Conservation (phyloP, 2,797 vertebrate genomes). For the Odontamblyopus lacepedii region DNA sequence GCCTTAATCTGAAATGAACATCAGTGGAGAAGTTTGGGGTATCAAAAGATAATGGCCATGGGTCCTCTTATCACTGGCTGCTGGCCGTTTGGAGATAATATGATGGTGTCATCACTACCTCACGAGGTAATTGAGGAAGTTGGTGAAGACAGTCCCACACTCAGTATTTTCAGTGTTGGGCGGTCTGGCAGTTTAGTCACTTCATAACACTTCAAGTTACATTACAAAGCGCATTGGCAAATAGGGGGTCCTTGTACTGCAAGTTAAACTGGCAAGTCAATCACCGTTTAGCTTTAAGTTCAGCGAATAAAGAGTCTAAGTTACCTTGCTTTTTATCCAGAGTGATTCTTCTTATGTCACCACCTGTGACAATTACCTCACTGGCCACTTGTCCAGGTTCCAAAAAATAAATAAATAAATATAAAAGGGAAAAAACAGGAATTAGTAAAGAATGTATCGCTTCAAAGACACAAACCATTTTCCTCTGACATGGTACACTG, state of each 20-base stretch:
- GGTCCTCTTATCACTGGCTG: not conserved
- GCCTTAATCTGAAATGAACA: constrained; percentile 1
- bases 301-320: not conserved
- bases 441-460: not conserved
- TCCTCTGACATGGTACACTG: not conserved
- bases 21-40: not conserved
- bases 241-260: not conserved
- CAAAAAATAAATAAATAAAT: not conserved
- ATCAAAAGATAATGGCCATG: not conserved
- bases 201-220: not conserved
- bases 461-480: constrained; percentile 6
- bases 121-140: not conserved
- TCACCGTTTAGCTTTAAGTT: not conserved
- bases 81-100: not conserved
- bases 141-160: not conserved
- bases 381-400: not conserved
- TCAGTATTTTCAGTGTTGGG: constrained; percentile 3
- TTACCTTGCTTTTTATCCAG: not conserved
- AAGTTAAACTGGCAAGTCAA: not conserved
- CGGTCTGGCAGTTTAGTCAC: constrained; percentile 5
- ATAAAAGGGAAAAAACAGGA: no score
- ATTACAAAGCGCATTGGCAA: constrained; percentile 2
- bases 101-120: not conserved
- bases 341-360: constrained; percentile 5
- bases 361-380: not conserved